Evolutionary conservation across 2,113 vertebrate species (phyloP).

Genomic region (Cygnus buccinator): DNA sequence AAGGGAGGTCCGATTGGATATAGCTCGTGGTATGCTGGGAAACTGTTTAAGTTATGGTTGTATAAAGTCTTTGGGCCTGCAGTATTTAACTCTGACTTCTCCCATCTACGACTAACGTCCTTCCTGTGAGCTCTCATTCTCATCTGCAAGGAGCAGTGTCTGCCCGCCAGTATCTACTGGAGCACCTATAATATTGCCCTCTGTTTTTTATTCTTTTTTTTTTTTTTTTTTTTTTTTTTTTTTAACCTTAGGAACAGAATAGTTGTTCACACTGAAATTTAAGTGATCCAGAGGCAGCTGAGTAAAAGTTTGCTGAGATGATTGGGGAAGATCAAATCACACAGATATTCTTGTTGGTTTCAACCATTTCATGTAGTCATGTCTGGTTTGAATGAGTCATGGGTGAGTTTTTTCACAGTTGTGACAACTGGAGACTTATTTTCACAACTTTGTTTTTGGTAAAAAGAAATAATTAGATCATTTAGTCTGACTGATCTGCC

Average conservation of each 20-base stretch:
- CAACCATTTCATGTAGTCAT: accelerated
- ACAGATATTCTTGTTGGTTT: neutral
- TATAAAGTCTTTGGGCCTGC: neutral
- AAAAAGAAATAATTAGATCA: neutral
- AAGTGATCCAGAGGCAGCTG: neutral
- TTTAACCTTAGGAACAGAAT: neutral
- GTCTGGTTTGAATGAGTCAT: neutral
- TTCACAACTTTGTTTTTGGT: neutral
- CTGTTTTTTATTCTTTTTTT: neutral
- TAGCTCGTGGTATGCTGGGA: neutral
- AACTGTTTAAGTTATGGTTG: neutral
- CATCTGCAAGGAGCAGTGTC: neutral
- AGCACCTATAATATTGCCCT: neutral
- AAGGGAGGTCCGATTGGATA: neutral
- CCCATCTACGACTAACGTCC: accelerated
- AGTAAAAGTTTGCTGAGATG: neutral
- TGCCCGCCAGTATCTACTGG: neutral
- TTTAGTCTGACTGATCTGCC: neutral
- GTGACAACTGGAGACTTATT: neutral
- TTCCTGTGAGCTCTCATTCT: accelerated
- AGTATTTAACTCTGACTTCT: neutral
- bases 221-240: neutral
- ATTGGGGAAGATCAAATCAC: neutral
- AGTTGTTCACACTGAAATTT: neutral
- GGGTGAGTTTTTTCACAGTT: neutral